phyloP scores from a whole-genome alignment of 2,888 invertebrate genomes.

The Hyles lineata region DNA sequence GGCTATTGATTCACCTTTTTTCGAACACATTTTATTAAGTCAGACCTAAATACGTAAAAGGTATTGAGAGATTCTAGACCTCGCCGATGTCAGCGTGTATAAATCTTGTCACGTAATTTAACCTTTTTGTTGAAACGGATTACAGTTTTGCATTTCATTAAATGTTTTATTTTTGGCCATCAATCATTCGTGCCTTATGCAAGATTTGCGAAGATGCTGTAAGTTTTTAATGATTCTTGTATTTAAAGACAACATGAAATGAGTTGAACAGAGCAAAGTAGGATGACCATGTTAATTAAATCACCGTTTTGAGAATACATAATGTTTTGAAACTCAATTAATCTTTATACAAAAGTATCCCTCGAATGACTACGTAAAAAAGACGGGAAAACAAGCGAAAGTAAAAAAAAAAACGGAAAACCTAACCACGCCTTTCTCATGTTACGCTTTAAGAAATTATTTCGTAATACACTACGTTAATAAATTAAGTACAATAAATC shows the following conservation, averaged over 20 bases:
- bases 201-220: neutral
- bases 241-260: neutral
- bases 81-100: slow-evolving; percentile 5
- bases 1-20: slow-evolving; percentile 16
- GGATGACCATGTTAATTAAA: neutral
- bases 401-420: too few species aligned
- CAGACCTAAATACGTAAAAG: neutral
- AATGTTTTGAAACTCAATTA: too few species aligned
- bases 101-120: slow-evolving; percentile 13
- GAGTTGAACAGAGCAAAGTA: neutral
- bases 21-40: slow-evolving; percentile 20
- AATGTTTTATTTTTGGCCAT: slow-evolving; percentile 12
- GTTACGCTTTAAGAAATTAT: too few species aligned
- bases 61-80: slow-evolving; percentile 7
- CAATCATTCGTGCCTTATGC: slow-evolving; percentile 2
- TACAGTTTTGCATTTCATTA: neutral
- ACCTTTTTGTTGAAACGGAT: slow-evolving; percentile 16
- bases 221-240: neutral
- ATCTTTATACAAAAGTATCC: too few species aligned
- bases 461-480: too few species aligned
- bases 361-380: too few species aligned
- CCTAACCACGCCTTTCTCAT: too few species aligned
- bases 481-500: too few species aligned
- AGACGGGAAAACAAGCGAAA: too few species aligned
- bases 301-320: too few species aligned